Evolutionary conservation across 2,113 vertebrate genomes (phyloP).

Genomic region (Candoia aspera): DNA sequence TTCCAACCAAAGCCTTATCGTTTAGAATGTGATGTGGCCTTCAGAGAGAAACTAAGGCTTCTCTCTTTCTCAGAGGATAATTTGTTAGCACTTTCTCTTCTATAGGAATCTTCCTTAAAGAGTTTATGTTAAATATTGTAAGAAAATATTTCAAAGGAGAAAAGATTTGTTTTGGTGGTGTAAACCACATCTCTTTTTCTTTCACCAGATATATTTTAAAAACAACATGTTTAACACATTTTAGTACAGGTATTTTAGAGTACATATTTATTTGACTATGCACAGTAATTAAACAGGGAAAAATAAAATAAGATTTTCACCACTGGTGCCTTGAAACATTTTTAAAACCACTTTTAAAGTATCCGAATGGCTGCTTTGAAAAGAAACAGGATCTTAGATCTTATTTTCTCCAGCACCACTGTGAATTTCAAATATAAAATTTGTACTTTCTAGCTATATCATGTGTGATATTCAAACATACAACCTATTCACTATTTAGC

Average conservation of each 20-base stretch:
- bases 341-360: conserved; percentile 56
- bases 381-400: conserved; percentile 39
- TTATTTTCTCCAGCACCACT: conserved; percentile 34
- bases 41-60: not conserved
- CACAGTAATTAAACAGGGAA: conserved; percentile 65
- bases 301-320: conserved; percentile 58
- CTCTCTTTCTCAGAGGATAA: conserved; percentile 29
- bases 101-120: conserved; percentile 49
- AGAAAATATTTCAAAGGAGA: conserved; percentile 49
- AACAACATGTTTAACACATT: conserved; percentile 69
- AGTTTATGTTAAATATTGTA: conserved; percentile 49
- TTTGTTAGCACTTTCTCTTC: conserved; percentile 51
- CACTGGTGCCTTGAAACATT: conserved; percentile 75
- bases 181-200: conserved; percentile 26
- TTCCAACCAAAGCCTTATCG: conserved; percentile 49
- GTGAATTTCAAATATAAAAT: conserved; percentile 34
- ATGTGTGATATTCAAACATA: conserved; percentile 13
- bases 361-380: conserved; percentile 55
- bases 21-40: conserved; percentile 30
- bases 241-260: conserved; percentile 66
- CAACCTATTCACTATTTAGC: rapidly evolving
- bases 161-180: conserved; percentile 52
- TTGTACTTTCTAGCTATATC: not conserved
- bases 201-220: conserved; percentile 57
- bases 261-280: conserved; percentile 77